phyloP scores from a whole-genome alignment of 2,113 vertebrate species.

The Spermophilus dauricus region DNA sequence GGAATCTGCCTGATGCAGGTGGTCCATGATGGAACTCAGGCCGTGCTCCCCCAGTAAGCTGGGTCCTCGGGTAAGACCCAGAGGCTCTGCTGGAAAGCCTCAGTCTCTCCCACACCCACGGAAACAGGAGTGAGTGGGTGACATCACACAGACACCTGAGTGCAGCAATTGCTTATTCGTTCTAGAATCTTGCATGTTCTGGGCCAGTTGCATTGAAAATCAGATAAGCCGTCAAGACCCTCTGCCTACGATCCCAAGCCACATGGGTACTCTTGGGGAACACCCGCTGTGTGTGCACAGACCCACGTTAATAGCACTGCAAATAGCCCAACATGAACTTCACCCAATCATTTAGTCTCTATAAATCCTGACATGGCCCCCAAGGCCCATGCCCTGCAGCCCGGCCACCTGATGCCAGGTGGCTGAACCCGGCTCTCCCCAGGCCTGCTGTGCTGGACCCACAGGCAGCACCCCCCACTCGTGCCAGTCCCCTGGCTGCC shows the following conservation, averaged over 20 bases:
- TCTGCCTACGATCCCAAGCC: not conserved
- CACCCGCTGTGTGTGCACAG: not conserved
- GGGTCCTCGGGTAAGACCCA: not conserved
- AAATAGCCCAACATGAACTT: no score
- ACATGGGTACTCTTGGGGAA: not conserved
- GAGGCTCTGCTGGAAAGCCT: not conserved
- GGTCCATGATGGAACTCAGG: not conserved
- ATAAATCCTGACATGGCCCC: not conserved
- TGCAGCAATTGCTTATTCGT: not conserved
- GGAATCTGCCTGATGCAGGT: not conserved
- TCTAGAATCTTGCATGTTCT: not conserved
- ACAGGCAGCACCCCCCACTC: not conserved
- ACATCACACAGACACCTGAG: not conserved
- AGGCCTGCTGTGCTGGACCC: not conserved
- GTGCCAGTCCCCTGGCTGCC: not conserved
- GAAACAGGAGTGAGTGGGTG: not conserved
- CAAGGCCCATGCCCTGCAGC: not conserved
- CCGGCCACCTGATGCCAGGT: not conserved
- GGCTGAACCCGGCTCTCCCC: not conserved
- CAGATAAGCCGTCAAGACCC: not conserved
- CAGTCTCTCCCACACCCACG: not conserved
- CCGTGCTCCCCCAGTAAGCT: not conserved
- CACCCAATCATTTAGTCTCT: not conserved
- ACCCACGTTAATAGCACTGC: not conserved
- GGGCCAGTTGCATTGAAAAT: not conserved